phyloP scores from a whole-genome alignment of 2,113 vertebrate species.

The Junco hyemalis region DNA sequence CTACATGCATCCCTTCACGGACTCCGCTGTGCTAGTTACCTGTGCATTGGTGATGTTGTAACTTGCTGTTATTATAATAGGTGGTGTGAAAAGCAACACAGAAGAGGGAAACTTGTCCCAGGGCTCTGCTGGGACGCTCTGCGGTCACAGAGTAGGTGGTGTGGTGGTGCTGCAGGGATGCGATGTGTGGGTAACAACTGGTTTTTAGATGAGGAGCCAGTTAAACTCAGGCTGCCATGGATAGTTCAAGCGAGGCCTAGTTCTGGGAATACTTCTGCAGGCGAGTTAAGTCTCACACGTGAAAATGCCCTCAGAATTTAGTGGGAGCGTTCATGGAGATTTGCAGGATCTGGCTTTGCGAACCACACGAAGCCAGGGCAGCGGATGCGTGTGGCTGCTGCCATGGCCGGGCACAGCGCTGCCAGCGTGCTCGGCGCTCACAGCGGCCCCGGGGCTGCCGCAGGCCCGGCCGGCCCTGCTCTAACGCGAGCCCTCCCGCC shows the following conservation, averaged over 20 bases:
- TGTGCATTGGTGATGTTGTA: neutral
- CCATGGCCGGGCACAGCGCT: fast-evolving
- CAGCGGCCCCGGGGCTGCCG: neutral
- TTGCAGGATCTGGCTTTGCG: neutral
- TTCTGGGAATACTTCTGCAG: neutral
- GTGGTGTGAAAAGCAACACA: neutral
- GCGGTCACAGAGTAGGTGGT: neutral
- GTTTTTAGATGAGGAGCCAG: neutral
- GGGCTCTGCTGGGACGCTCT: neutral
- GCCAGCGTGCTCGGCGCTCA: neutral
- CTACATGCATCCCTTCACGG: neutral
- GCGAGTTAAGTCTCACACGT: neutral
- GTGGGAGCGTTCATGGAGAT: fast-evolving
- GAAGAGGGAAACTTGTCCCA: neutral
- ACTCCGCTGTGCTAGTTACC: neutral
- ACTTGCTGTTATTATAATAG: neutral
- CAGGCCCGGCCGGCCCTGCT: neutral
- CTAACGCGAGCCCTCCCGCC: neutral
- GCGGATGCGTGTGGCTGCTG: neutral
- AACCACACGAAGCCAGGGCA: neutral
- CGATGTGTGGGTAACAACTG: fast-evolving
- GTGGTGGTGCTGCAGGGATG: neutral
- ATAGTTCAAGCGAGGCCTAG: neutral
- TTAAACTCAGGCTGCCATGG: neutral
- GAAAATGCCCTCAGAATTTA: neutral